Evolutionary conservation across 2,888 invertebrate species (phyloP).

Genomic region (Idaea biselata): DNA sequence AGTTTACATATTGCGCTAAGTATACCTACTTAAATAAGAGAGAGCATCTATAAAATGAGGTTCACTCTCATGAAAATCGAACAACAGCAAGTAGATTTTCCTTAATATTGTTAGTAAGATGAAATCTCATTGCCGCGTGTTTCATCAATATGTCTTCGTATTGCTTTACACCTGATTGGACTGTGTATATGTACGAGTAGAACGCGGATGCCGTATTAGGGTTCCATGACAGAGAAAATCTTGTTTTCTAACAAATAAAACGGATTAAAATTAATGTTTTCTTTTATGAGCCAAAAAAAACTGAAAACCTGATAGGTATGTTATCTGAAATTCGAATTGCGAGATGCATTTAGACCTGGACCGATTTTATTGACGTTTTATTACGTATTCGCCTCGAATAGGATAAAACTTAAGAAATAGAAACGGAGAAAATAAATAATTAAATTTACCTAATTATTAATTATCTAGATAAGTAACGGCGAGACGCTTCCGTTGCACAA

Average conservation of each 20-base stretch:
- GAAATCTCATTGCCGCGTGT: conserved; percentile 1
- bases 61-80: background rate
- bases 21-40: too few species aligned
- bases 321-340: too few species aligned
- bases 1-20: too few species aligned
- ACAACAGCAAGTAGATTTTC: background rate
- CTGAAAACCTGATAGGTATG: background rate
- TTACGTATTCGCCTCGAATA: too few species aligned
- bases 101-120: background rate
- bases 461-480: too few species aligned
- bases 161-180: conserved; percentile 34
- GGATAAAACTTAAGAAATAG: too few species aligned
- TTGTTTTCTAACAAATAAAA: background rate
- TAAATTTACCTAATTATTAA: too few species aligned
- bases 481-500: too few species aligned
- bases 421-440: too few species aligned
- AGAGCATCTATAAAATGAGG: too few species aligned
- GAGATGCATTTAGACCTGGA: too few species aligned
- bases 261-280: background rate
- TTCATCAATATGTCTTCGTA: conserved; percentile 21
- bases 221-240: background rate
- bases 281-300: background rate
- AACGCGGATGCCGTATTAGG: conserved; percentile 12
- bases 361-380: too few species aligned
- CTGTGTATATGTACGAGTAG: conserved; percentile 18